A percentile compares a stretch with the other conserved stretches of the same genome.
Evolutionary conservation across 1,140 invertebrate species (phyloP).

Genomic region (Ctenoplectra terminalis): DNA sequence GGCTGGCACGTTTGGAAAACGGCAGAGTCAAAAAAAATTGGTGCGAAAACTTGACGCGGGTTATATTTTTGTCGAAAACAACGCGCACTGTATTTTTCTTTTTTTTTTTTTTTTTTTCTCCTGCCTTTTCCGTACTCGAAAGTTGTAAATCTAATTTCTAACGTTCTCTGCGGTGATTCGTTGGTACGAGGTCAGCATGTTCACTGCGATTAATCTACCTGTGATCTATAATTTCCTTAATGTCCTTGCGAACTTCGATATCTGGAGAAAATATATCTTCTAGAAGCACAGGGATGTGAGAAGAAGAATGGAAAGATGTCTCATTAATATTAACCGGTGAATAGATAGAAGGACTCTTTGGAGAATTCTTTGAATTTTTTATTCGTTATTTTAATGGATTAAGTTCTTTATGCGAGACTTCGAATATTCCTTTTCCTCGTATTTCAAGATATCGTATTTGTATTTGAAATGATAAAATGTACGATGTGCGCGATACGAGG

Average conservation of each 20-base stretch:
- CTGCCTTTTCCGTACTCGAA: too few species aligned
- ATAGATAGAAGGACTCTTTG: neutral
- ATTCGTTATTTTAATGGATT: slow-evolving; percentile 38
- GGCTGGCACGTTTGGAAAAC: neutral
- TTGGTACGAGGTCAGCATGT: neutral
- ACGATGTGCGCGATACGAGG: too few species aligned
- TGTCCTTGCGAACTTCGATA: neutral
- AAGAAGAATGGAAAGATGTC: slow-evolving; percentile 25
- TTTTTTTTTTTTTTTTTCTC: neutral
- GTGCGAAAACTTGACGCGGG: neutral
- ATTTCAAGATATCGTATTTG: neutral
- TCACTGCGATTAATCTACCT: neutral
- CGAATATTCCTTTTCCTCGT: neutral
- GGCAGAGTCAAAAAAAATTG: neutral
- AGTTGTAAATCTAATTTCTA: neutral
- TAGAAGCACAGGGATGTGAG: neutral
- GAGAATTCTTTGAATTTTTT: neutral
- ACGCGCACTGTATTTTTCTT: too few species aligned
- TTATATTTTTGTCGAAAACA: neutral
- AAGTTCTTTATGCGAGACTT: neutral
- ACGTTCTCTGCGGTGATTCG: neutral
- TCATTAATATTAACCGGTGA: slow-evolving; percentile 59
- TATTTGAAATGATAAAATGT: too few species aligned
- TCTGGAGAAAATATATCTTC: slow-evolving; percentile 5
- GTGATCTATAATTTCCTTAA: neutral